Evolutionary conservation across 64 coral and sea anemone species (phyloP).

Genomic region (Pocillopora damicornis): DNA sequence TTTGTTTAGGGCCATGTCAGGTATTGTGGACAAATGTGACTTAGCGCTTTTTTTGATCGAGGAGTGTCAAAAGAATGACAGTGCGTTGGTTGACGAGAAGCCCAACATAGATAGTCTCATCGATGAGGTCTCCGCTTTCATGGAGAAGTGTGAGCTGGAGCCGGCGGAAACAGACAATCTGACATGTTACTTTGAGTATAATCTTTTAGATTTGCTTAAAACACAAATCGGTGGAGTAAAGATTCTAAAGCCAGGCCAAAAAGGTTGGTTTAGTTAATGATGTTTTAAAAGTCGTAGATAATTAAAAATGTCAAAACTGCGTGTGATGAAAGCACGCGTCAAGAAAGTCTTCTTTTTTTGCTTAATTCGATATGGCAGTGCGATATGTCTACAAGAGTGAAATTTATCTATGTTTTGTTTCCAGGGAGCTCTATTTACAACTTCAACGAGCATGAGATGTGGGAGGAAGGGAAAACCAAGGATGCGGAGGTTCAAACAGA

Average conservation of each 20-base stretch:
- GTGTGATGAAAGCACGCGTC: no score
- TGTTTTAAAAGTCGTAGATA: no score
- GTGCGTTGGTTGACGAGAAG: conserved; percentile 61
- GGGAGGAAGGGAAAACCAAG: background rate
- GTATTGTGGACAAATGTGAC: conserved; percentile 62
- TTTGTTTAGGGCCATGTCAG: conserved; percentile 42
- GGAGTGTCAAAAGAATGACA: conserved; percentile 35
- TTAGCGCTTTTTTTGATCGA: conserved; percentile 46
- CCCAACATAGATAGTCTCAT: conserved; percentile 51
- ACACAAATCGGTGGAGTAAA: conserved; percentile 45
- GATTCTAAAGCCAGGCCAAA: conserved; percentile 9
- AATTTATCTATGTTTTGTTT: background rate
- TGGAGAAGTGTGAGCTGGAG: conserved; percentile 57
- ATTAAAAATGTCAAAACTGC: no score
- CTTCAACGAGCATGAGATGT: conserved; percentile 27
- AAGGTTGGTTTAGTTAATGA: background rate
- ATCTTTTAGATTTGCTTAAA: conserved; percentile 51
- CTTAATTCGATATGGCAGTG: no score
- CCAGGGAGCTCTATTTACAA: background rate
- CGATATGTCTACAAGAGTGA: no score
- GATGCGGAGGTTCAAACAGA: conserved; percentile 12
- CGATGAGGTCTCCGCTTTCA: conserved; percentile 38
- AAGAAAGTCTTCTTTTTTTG: no score
- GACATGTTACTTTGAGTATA: conserved; percentile 52
- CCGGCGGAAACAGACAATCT: conserved; percentile 54